Conservation (phyloP, 2,888 invertebrate species). For the Pasiphila rectangulata region DNA sequence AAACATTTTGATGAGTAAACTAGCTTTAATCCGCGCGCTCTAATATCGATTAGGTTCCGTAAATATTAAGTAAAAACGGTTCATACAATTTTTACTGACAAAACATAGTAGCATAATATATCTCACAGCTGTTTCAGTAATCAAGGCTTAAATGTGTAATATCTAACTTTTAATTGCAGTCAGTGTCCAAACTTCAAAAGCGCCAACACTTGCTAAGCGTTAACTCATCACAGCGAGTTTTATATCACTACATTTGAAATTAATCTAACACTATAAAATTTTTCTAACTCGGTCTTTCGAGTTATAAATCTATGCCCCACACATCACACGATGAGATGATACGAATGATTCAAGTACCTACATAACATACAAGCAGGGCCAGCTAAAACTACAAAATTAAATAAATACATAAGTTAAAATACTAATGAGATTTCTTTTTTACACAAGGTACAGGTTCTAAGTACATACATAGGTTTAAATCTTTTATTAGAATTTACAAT, state of each 20-base stretch:
- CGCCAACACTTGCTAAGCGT: background rate
- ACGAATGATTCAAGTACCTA: slow-evolving; percentile 34
- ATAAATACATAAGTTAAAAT: slow-evolving; percentile 12
- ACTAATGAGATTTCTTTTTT: slow-evolving; percentile 31
- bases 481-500: background rate
- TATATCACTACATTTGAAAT: too few species aligned
- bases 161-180: background rate
- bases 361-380: slow-evolving; percentile 27
- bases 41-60: too few species aligned
- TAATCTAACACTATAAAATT: slow-evolving; percentile 3
- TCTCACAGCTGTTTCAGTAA: too few species aligned
- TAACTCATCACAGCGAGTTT: too few species aligned
- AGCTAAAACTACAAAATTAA: slow-evolving; percentile 1
- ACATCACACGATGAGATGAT: slow-evolving; percentile 39
- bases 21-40: too few species aligned
- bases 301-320: slow-evolving; percentile 49
- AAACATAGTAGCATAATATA: too few species aligned
- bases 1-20: too few species aligned
- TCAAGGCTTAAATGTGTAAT: background rate
- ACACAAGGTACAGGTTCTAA: slow-evolving; percentile 24
- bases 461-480: slow-evolving; percentile 8
- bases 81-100: too few species aligned
- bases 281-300: background rate
- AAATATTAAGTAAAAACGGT: too few species aligned
- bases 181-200: background rate